Evolutionary conservation across 1,140 invertebrate species (phyloP), one percentile per base, ranked within the genome.

Genomic region (Capitella teleta): DNA sequence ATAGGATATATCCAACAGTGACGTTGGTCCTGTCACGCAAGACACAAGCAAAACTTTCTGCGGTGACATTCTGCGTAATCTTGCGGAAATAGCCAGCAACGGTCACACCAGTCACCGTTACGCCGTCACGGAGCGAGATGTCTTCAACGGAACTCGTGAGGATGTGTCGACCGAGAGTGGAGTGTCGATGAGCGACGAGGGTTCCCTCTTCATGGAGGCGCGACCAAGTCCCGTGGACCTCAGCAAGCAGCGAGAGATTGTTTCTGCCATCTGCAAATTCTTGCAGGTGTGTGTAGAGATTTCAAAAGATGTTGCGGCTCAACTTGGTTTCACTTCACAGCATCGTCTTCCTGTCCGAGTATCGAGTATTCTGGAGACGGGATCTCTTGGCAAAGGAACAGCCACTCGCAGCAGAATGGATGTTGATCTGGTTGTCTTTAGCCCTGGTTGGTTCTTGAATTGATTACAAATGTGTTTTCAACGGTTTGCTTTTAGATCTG

Each of bases 351-450:
- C 47, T 18, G 23, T 53, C n/a, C 47, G 40, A 28, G 28, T 53
- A 18, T 30, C 52, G 14, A 41, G 49, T 19, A 28, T 53, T 4
- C 18, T 53, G n/a, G 40, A 48, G 16, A 28, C 44, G 16, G 52
- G 52, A 3, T 53, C 52, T n/a, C 46, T 53, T 19, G 52, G 52
- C 23, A 53, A 25, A n/a, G 46, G 28, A 23, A 53, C 52, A 14
- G 25, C 25, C 2, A 42, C 52, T n/a, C 23, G 26, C 21, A 53
- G 37, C n/a, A 37, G 52, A 32, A 32, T 32, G 19, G 52, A 53
- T 32, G 52, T 47, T 14, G 52, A 53, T 23, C 25, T 53, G 10
- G 25, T 53, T 21, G 12, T 53, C 16, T 49, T 42, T 37, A 49
- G 46, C 25, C 38, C 46, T 28, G 40, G 52, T 53, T 32, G 19